phyloP scores from a whole-genome alignment of 1,140 invertebrate species.

The Drosophila subobscura region DNA sequence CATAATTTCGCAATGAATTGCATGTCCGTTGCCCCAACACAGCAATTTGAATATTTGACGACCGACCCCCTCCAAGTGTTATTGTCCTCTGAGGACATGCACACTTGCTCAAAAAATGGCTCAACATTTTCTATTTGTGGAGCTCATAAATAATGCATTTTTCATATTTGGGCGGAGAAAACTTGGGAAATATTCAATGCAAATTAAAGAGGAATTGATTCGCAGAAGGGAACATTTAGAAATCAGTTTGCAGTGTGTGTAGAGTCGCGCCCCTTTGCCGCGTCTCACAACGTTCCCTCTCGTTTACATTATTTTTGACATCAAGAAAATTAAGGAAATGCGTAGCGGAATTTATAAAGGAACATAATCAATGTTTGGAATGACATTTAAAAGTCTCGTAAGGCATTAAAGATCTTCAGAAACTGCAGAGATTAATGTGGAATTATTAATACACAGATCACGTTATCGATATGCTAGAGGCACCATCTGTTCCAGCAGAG shows the following conservation, averaged over 20 bases:
- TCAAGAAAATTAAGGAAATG: too few relatives aligned
- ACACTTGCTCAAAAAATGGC: neutral
- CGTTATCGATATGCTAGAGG: slow-evolving; percentile 43
- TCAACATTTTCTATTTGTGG: slow-evolving; percentile 6
- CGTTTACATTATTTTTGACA: too few relatives aligned
- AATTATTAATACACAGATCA: slow-evolving; percentile 16
- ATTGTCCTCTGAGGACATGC: slow-evolving; percentile 17
- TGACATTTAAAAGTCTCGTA: neutral
- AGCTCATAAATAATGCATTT: slow-evolving; percentile 14
- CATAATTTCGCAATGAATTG: slow-evolving; percentile 45
- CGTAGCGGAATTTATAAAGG: neutral
- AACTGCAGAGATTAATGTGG: neutral
- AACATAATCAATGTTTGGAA: neutral
- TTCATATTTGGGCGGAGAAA: neutral
- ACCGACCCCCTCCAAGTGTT: slow-evolving; percentile 6
- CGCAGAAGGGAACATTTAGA: too few relatives aligned
- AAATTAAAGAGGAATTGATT: too few relatives aligned
- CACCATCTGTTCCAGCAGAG: slow-evolving; percentile 22
- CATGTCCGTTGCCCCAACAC: slow-evolving; percentile 19
- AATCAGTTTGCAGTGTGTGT: too few relatives aligned
- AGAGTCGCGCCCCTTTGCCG: too few relatives aligned
- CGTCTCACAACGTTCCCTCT: too few relatives aligned
- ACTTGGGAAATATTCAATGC: too few relatives aligned
- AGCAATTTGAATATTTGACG: slow-evolving; percentile 58
- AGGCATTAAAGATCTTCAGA: neutral